A percentile compares a stretch with the other conserved stretches of the same genome.
Evolutionary conservation across 1,140 invertebrate species (phyloP).

Genomic region (Drosophila takahashii): DNA sequence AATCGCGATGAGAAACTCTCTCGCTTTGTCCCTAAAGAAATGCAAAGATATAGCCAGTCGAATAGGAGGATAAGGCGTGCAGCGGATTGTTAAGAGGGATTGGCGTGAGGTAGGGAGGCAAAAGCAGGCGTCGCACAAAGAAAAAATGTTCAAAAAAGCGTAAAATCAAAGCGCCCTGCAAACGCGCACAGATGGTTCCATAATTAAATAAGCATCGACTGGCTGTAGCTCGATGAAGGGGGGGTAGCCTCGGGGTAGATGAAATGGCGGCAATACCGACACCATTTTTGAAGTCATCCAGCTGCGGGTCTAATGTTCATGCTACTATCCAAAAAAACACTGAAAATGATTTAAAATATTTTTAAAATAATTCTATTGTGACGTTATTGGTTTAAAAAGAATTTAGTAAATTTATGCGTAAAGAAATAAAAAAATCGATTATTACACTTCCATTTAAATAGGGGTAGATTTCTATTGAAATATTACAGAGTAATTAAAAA

Average conservation of each 20-base stretch:
- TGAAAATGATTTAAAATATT: neutral
- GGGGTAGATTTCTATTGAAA: no score
- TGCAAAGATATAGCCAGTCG: conserved; percentile 32
- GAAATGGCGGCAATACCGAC: conserved; percentile 63
- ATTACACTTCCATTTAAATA: no score
- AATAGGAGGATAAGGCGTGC: conserved; percentile 14
- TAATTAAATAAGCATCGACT: conserved; percentile 77
- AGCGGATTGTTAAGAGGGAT: conserved; percentile 7
- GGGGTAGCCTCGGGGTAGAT: conserved; percentile 1
- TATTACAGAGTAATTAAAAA: no score
- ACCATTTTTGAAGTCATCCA: conserved; percentile 50
- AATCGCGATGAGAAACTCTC: conserved; percentile 49
- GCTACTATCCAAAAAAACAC: conserved; percentile 4
- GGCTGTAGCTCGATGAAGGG: conserved; percentile 10
- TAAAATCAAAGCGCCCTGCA: conserved; percentile 79
- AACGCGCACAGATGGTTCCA: conserved; percentile 79
- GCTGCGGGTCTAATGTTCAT: conserved; percentile 23
- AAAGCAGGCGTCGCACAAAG: conserved; percentile 20
- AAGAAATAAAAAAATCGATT: no score
- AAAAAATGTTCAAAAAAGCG: conserved; percentile 76
- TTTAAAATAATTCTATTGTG: neutral
- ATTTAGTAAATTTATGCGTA: no score
- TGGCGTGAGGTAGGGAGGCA: neutral
- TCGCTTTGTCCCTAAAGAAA: conserved; percentile 9
- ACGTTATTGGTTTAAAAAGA: neutral